A percentile compares a stretch with the other conserved stretches of the same genome.
Conservation (phyloP, 2,888 invertebrate genomes). For the Penaeus monodon region DNA sequence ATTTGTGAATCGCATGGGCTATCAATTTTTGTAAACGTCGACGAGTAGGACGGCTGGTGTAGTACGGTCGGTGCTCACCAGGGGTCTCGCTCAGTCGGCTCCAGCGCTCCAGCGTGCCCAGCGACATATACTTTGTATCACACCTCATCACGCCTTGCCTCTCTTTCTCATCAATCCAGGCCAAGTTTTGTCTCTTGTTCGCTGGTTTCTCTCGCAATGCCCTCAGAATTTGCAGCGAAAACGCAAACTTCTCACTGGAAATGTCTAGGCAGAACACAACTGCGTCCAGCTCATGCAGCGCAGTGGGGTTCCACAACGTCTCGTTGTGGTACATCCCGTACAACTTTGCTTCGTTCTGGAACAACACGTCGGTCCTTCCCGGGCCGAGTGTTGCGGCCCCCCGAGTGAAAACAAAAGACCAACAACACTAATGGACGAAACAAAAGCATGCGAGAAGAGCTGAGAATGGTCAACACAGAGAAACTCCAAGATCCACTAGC, state of each 20-base stretch:
- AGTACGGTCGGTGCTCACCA: conserved; percentile 26
- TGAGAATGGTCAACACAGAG: conserved; percentile 40
- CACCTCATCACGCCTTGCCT: conserved; percentile 9
- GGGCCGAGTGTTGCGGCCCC: conserved; percentile 30
- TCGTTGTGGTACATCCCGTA: conserved; percentile 27
- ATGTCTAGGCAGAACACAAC: conserved; percentile 3
- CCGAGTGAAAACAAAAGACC: conserved; percentile 35
- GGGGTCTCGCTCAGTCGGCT: conserved; percentile 45
- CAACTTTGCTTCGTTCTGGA: conserved; percentile 31
- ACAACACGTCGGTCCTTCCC: conserved; percentile 4
- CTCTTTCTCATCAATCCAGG: background rate
- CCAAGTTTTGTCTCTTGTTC: background rate
- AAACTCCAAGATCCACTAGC: conserved; percentile 14
- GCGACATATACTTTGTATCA: conserved; percentile 1
- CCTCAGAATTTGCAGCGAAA: background rate
- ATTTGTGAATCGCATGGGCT: conserved; percentile 35
- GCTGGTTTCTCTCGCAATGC: background rate
- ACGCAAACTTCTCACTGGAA: conserved; percentile 14
- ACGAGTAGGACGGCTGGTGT: conserved; percentile 24
- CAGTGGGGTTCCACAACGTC: conserved; percentile 30
- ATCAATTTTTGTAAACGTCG: conserved; percentile 23
- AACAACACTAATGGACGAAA: conserved; percentile 38
- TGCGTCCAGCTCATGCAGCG: conserved; percentile 10
- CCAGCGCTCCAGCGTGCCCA: background rate
- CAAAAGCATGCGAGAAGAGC: conserved; percentile 34